Evolutionary conservation across 2,888 invertebrate species (phyloP), one percentile per base, ranked within the genome.

Genomic region (Ypsolopha scabrella): DNA sequence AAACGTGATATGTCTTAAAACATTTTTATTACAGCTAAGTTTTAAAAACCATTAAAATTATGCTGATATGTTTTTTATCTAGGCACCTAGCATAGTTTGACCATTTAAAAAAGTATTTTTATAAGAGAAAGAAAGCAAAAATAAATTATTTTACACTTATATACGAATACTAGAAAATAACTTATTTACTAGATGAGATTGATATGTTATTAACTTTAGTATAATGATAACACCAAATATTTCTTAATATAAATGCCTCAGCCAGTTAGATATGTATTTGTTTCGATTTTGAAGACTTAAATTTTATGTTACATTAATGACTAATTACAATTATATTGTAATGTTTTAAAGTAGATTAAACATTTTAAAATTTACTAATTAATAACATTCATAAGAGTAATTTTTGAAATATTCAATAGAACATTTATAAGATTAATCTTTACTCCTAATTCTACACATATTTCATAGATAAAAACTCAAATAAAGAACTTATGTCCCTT

Each of bases 251-350:
- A 85, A 85, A 86, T 87, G 86, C 87, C 86, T 79, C 87, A 87
- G 86, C 86, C 87, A 86, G 79, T 67, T 68, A 61, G 82, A 86
- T 86, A 85, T 87, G 81, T 87, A 75, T 79, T 71, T 66, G 80
- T 85, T 85, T 83, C 75, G 51, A 75, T 70, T 66, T 75, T 70
- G 61, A 78, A 79, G 71, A 78, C 76, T 80, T 81, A 80, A 59
- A 24, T 4, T 64, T 72, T 70, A 68, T 54, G 52, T 48, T 52
- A 58, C 59, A 62, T 65, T 60, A 61, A 60, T 52, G 57, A 55
- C 64, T 69, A 65, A 71, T 67, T 64, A 64, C 69, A 65, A 61
- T 70, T 70, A 65, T 62, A 67, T 63, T 63, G 71, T 70, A 74
- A 68, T 69, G 71, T 72, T 49, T 51, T 43, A 52, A 51, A 72